A percentile compares a stretch with the other conserved stretches of the same genome.
These are phyloP conservation scores for Hippocampus abdominalis DNA, from an alignment of 2,113 vertebrate genomes.

Conservation along the genomic window DNA sequence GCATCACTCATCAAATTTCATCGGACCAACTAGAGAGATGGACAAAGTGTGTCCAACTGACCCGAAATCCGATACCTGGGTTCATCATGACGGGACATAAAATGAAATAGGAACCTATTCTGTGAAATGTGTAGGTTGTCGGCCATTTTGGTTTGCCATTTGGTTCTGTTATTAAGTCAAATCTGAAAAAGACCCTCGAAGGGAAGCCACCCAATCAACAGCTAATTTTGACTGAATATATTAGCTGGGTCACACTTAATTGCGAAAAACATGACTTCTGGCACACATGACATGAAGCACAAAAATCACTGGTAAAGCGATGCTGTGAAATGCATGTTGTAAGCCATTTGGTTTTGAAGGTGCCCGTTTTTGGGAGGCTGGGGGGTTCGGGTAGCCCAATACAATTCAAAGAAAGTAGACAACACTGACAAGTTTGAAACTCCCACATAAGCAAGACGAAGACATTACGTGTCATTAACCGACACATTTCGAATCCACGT, in stretches of 20 bases:
- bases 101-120: background rate
- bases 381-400: background rate
- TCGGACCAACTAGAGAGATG: background rate
- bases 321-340: background rate
- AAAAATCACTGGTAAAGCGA: too few species aligned
- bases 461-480: constrained; percentile 19
- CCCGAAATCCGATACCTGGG: background rate
- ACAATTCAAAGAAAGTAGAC: background rate
- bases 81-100: background rate
- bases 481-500: constrained; percentile 52
- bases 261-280: too few species aligned
- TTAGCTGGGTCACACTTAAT: too few species aligned
- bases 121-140: too few species aligned
- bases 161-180: background rate
- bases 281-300: too few species aligned
- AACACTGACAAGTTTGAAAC: background rate
- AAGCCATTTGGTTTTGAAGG: background rate
- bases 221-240: too few species aligned
- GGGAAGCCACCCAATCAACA: background rate
- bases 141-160: background rate
- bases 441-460: background rate
- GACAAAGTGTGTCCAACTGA: background rate
- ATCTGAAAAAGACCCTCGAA: background rate
- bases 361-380: too few species aligned
- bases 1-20: background rate